Conservation (phyloP, 2,888 invertebrate genomes). For the Pristionchus mayeri region DNA sequence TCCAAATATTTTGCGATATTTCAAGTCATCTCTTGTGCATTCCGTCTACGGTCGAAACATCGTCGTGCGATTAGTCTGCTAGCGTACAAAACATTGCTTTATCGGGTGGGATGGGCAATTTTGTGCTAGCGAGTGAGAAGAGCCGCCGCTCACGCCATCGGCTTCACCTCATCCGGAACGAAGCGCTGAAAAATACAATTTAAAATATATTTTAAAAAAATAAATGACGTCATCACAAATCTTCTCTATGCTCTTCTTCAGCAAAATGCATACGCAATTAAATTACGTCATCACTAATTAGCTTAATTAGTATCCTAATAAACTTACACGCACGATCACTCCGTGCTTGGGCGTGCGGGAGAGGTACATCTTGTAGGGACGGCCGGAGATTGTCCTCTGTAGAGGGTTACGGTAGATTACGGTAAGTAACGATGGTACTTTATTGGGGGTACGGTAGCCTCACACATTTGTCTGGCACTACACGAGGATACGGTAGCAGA, state of each 20-base stretch:
- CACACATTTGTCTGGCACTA: no score
- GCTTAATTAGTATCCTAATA: no score
- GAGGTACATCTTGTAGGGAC: not conserved
- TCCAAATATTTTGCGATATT: no score
- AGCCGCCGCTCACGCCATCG: not conserved
- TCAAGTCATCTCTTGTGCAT: no score
- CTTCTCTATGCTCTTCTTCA: no score
- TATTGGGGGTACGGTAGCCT: not conserved
- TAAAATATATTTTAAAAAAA: not conserved
- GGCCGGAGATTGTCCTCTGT: not conserved
- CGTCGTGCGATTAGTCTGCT: no score
- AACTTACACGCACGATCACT: not conserved
- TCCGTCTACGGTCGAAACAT: no score
- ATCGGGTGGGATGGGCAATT: not conserved
- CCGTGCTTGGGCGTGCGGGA: not conserved
- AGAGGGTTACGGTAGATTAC: not conserved
- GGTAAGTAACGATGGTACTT: not conserved
- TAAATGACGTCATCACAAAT: not conserved
- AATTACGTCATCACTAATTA: no score
- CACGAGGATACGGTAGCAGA: no score
- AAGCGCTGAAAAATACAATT: not conserved
- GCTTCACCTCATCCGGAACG: not conserved
- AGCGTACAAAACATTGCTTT: conserved; percentile 11
- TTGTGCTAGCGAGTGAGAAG: not conserved
- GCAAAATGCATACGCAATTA: no score